Base-by-base conservation (phyloP, 2,797 vertebrate species). In the Meda fulgida region DNA sequence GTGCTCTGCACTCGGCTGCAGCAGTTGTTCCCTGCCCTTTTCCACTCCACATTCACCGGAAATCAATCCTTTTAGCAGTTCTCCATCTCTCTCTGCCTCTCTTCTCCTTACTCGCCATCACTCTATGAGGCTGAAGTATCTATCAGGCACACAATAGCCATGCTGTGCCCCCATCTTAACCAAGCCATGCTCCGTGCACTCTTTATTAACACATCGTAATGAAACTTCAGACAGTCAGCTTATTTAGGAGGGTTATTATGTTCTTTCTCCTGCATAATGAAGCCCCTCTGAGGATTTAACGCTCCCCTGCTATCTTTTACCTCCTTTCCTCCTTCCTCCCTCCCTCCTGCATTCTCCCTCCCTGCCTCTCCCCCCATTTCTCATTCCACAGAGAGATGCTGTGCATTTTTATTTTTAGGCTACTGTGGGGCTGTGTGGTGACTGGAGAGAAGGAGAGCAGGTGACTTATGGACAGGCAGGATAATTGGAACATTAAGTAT, bases 41-140 rank as follows among this genome's bases (percentile, higher is more conserved):
- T 92, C 89, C 92, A 92, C 91, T 92, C 91, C 91, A 91, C 93
- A 93, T 92, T 93, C 92, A 94, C 93, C 93, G 91, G 91, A 95
- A 95, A 96, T 96, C 94, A 93, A 95, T 95, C 89, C 91, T 90
- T 94, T 95, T 94, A 95, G 92, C 94, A 91, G 91, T 90, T 78
- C 84, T 71, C 84, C 75, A 48, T 86, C 81, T 82, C 72, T 65
- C 87, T 80, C 55, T 60, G 89, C 92, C 86, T 91, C 63, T 60
- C 71, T 93, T 92, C 91, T 90, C 89, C 86, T 89, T 88, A 75
- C 92, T 91, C 90, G 75, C 90, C 86, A 87, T 48, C 81, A 65
- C 38, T 70, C 23, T 80, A 79, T 40, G 38, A 48, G 70, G 78
- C 36, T 75, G 85, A 90, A 70, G 77, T 10, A 36, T 84, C 86